Evolutionary conservation across 1,140 invertebrate genomes (phyloP).

Genomic region (Aphelinus certus): DNA sequence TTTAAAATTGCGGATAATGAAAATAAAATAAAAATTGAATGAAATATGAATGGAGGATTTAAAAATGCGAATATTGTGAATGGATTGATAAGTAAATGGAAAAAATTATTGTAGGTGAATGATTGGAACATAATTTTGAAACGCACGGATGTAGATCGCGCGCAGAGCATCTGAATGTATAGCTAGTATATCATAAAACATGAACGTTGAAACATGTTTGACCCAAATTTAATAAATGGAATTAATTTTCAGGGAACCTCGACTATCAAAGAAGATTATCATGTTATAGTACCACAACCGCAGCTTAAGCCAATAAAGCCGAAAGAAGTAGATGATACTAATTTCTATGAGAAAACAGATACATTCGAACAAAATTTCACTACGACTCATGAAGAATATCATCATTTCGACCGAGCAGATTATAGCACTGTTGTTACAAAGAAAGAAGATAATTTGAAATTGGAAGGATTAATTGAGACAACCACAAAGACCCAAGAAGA

Average conservation of each 20-base stretch:
- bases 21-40: too few relatives aligned
- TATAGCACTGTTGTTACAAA: conserved; percentile 64
- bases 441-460: conserved; percentile 67
- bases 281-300: conserved; percentile 53
- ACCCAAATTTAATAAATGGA: not conserved
- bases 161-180: too few relatives aligned
- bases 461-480: conserved; percentile 62
- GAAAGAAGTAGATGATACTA: conserved; percentile 54
- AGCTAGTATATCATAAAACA: too few relatives aligned
- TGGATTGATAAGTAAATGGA: too few relatives aligned
- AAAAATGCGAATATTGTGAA: too few relatives aligned
- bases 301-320: conserved; percentile 47
- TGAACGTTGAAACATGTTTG: too few relatives aligned
- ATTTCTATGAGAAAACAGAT: conserved; percentile 56
- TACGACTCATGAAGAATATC: conserved; percentile 52
- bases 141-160: too few relatives aligned
- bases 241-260: conserved; percentile 59
- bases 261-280: conserved; percentile 63
- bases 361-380: conserved; percentile 56
- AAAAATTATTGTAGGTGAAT: too few relatives aligned
- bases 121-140: too few relatives aligned
- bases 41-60: too few relatives aligned
- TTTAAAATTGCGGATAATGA: too few relatives aligned
- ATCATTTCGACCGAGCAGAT: conserved; percentile 65
- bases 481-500: conserved; percentile 60